A percentile compares a stretch with the other conserved stretches of the same genome.
Evolutionary conservation across 92 coral and sea anemone species (phyloP).

Genomic region (Zoanthus sansibaricus): DNA sequence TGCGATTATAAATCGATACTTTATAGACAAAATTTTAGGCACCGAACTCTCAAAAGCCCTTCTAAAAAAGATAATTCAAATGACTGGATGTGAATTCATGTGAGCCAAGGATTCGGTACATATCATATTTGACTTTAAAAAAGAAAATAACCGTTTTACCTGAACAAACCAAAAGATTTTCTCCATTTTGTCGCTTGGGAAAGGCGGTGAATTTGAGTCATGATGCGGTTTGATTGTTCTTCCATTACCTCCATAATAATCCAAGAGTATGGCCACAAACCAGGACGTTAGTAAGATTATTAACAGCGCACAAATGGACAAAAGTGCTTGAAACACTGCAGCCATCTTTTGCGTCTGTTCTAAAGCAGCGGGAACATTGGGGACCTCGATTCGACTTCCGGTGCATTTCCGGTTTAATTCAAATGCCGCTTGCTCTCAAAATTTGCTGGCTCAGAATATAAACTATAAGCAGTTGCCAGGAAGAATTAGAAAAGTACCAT

Average conservation of each 20-base stretch:
- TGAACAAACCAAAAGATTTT: constrained; percentile 95
- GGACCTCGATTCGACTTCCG: background rate
- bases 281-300: constrained; percentile 82
- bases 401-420: background rate
- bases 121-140: constrained; percentile 32
- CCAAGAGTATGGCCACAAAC: constrained; percentile 81
- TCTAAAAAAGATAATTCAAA: too few relatives aligned
- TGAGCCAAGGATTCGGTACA: background rate
- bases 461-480: too few relatives aligned
- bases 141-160: constrained; percentile 54
- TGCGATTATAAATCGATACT: too few relatives aligned
- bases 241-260: constrained; percentile 91
- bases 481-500: too few relatives aligned
- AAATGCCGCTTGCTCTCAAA: background rate
- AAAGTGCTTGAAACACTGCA: constrained; percentile 59
- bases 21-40: too few relatives aligned
- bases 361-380: background rate
- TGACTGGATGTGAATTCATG: background rate
- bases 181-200: constrained; percentile 83
- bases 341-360: constrained; percentile 63
- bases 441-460: background rate
- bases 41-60: too few relatives aligned
- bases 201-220: constrained; percentile 77
- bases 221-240: constrained; percentile 68
- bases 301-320: constrained; percentile 71